Evolutionary conservation across 2,113 vertebrate species (phyloP).

Genomic region (Vanacampus margaritifer): DNA sequence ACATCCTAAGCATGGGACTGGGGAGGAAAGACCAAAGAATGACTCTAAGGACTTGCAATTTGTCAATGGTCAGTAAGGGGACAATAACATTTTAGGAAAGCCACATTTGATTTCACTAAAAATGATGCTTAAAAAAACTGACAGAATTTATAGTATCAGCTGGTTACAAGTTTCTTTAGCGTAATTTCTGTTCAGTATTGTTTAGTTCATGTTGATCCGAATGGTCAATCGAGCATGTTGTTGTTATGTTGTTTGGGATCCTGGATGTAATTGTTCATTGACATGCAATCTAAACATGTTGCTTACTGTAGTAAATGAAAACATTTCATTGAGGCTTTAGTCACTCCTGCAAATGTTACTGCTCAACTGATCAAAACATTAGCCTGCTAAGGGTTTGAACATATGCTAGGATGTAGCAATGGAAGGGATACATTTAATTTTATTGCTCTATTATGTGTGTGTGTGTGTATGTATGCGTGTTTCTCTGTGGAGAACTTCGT

Average conservation of each 20-base stretch:
- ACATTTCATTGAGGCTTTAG: neutral
- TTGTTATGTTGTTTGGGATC: no score
- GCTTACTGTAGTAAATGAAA: no score
- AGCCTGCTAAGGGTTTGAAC: constrained; percentile 33
- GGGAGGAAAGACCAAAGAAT: constrained; percentile 1
- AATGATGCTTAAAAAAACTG: no score
- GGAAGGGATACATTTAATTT: constrained; percentile 31
- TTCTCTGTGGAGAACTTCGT: constrained; percentile 29
- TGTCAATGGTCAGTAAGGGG: neutral
- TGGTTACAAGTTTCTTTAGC: no score
- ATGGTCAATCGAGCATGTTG: no score
- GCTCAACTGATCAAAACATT: constrained; percentile 15
- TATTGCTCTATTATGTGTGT: constrained; percentile 17
- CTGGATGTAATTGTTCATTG: no score
- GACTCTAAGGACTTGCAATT: neutral
- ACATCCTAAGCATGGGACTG: constrained; percentile 87
- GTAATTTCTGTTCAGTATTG: no score
- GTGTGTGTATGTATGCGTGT: constrained; percentile 25
- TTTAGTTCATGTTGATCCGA: no score
- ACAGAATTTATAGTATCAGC: no score
- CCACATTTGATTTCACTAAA: neutral
- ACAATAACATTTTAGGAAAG: no score
- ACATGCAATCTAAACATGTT: no score
- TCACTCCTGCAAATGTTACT: neutral
- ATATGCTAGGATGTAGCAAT: constrained; percentile 36